Evolutionary conservation across 2,113 vertebrate species (phyloP).

Genomic region (Pluvianellus socialis): DNA sequence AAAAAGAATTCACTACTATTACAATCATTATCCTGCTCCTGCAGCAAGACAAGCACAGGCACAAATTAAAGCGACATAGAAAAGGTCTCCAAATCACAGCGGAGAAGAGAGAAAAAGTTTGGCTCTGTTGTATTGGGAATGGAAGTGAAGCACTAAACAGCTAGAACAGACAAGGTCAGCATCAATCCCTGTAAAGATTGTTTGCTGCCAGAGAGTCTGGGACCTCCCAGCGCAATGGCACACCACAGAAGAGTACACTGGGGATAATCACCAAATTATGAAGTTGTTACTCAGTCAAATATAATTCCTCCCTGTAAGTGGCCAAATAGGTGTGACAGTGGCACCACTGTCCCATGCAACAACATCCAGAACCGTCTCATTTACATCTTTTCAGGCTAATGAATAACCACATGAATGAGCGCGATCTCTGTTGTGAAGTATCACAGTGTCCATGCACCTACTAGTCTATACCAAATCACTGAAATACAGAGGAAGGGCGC

Average conservation of each 20-base stretch:
- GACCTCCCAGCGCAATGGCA: background rate
- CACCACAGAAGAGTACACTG: background rate
- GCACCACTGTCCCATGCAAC: background rate
- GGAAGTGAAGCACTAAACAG: background rate
- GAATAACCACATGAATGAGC: background rate
- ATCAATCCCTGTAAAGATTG: background rate
- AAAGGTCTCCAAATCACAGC: background rate
- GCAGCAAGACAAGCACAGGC: background rate
- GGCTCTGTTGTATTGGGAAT: background rate
- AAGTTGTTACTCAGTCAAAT: rapidly evolving
- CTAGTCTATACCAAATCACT: background rate
- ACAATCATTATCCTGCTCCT: background rate
- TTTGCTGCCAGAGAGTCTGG: background rate
- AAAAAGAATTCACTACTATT: background rate
- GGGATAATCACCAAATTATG: background rate
- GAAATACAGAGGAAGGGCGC: background rate
- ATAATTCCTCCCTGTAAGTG: background rate
- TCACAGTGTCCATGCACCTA: background rate
- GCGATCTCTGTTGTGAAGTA: background rate
- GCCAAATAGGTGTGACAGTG: background rate
- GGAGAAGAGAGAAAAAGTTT: background rate
- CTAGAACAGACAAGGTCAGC: background rate
- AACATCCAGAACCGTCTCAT: background rate
- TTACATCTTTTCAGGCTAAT: background rate
- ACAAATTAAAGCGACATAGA: background rate